Base-by-base conservation (phyloP, 1,140 invertebrate species). In the Octopus sinensis region DNA sequence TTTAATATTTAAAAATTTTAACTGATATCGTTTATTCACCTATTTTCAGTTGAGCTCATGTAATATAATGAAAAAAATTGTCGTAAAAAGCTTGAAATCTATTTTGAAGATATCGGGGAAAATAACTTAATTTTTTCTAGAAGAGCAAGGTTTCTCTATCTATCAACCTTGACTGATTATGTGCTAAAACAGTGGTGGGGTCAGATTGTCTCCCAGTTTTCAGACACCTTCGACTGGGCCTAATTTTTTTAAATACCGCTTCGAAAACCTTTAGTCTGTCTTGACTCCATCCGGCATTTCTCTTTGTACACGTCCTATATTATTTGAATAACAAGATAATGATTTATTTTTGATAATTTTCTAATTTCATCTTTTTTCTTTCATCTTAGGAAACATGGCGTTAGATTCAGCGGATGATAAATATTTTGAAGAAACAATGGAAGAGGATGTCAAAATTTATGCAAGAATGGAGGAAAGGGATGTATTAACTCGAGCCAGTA, bases 401-500 rank as follows among this genome's bases (percentile, higher is more conserved):
- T 68, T n/a, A 68, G 62, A 68, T 68, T 68, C 62, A 68, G 62
- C 1, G 62, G 62, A 68, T 68, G 62, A 68, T 12, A n/a, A 68
- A 68, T 68, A 68, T 68, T 68, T 43, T n/a, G n/a, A 68, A 68
- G 62, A 68, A 68, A 68, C 62, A n/a, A 68, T n/a, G n/a, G 62
- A 68, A 68, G 62, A 68, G 62, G n/a, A 12, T 68, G 62, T 68
- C 62, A 68, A 68, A n/a, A 68, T 68, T 68, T 68, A 68, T 13
- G 62, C 62, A 68, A 68, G 62, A 68, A 68, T 68, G 62, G 12
- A 68, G 62, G n/a, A 68, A 68, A 68, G 62, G 62, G 62, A 68
- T 1, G 30, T 1, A 43, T 68, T 68, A 3, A n/a, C 62, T 68
- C 62, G n/a, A 68, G 3, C 3, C 62, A 68, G 62, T 68, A n/a